Evolutionary conservation across 2,113 vertebrate species (phyloP).

Genomic region (Toxotes chatareus): DNA sequence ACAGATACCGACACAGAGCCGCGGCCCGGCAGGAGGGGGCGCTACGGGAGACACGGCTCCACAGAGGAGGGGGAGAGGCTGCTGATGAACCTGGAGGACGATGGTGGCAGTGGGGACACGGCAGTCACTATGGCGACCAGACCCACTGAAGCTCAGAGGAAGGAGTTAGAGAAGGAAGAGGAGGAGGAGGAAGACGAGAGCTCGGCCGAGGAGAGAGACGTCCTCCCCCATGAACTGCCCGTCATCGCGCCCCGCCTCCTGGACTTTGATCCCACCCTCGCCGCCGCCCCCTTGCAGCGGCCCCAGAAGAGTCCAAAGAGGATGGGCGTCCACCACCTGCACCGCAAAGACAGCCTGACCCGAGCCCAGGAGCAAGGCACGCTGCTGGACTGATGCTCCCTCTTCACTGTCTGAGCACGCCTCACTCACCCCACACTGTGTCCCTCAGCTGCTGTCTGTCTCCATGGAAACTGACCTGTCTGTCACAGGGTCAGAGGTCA

Average conservation of each 20-base stretch:
- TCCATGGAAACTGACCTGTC: slow-evolving; percentile 14
- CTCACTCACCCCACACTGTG: slow-evolving; percentile 27
- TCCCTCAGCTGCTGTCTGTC: slow-evolving; percentile 31
- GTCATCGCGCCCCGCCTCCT: slow-evolving; percentile 72
- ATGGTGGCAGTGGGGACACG: slow-evolving; percentile 64
- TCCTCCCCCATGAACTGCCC: slow-evolving; percentile 82
- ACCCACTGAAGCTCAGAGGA: slow-evolving; percentile 54
- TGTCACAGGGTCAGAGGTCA: slow-evolving; percentile 16
- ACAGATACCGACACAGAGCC: slow-evolving; percentile 85
- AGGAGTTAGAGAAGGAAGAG: slow-evolving; percentile 81
- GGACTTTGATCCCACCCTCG: slow-evolving; percentile 71
- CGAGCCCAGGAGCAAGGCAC: slow-evolving; percentile 97
- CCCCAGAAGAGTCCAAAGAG: slow-evolving; percentile 94
- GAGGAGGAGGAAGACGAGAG: slow-evolving; percentile 78
- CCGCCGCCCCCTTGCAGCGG: slow-evolving; percentile 67
- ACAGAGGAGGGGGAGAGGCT: slow-evolving; percentile 81
- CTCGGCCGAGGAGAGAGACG: slow-evolving; percentile 84
- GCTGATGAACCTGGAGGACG: slow-evolving; percentile 77
- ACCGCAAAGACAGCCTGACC: slow-evolving; percentile 97
- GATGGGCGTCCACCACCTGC: slow-evolving; percentile 97
- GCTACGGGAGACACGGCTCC: slow-evolving; percentile 76
- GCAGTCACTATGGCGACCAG: slow-evolving; percentile 64
- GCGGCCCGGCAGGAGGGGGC: slow-evolving; percentile 74
- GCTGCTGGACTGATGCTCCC: slow-evolving; percentile 87
- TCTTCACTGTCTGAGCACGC: neutral